Evolutionary conservation across 2,797 vertebrate genomes (phyloP).

Genomic region (Merluccius polli): DNA sequence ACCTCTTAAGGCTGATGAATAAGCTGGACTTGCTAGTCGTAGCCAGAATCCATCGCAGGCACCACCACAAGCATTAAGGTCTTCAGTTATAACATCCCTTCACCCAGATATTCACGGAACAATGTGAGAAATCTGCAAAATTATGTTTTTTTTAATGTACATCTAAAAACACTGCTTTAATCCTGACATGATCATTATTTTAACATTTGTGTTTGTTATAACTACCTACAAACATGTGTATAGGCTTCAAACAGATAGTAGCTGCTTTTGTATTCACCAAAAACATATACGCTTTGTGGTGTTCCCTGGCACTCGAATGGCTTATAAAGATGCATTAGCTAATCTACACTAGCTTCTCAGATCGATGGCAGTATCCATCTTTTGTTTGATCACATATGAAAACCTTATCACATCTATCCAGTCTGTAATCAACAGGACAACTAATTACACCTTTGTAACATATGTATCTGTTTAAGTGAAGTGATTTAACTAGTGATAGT

Average conservation of each 20-base stretch:
- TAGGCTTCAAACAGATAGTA: neutral
- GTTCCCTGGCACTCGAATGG: neutral
- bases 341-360: neutral
- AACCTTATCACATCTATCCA: neutral
- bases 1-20: slow-evolving; percentile 6
- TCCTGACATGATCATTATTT: neutral
- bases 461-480: too few species aligned
- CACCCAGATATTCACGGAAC: neutral
- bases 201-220: neutral
- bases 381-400: neutral
- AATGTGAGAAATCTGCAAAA: neutral
- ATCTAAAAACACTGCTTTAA: neutral
- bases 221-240: neutral
- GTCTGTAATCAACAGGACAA: neutral
- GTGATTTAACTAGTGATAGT: neutral
- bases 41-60: slow-evolving; percentile 1
- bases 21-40: neutral
- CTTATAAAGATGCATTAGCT: neutral
- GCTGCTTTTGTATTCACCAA: neutral
- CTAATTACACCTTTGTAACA: neutral
- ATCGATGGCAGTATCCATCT: neutral
- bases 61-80: neutral
- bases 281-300: too few species aligned
- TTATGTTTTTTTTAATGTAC: neutral
- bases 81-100: neutral